Conservation (phyloP, 1,140 invertebrate genomes). For the Sesamia nonagrioides region DNA sequence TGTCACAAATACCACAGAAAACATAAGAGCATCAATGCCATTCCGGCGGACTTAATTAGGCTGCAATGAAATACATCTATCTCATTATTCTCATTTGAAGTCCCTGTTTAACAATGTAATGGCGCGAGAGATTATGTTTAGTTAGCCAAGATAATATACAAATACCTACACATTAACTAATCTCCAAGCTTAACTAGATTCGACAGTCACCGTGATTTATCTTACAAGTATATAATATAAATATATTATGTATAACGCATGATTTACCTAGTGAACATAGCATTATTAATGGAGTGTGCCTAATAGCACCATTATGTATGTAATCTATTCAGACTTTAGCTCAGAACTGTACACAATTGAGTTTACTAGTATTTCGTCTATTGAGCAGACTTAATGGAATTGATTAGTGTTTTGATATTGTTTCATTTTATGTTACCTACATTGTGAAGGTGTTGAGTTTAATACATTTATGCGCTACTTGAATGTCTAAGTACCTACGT, state of each 20-base stretch:
- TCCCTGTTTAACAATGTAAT: too few species aligned
- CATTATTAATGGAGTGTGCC: neutral
- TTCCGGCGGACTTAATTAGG: too few species aligned
- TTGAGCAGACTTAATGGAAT: neutral
- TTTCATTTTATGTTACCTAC: neutral
- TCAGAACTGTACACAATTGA: slow-evolving; percentile 20
- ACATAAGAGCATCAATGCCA: too few species aligned
- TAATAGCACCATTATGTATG: slow-evolving; percentile 32
- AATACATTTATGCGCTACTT: neutral
- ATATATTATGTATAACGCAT: neutral
- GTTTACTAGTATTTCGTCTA: neutral
- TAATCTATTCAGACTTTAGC: slow-evolving; percentile 23
- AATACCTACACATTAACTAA: neutral
- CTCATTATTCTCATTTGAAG: too few species aligned
- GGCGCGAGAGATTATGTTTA: too few species aligned
- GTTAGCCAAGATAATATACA: neutral
- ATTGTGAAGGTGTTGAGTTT: neutral
- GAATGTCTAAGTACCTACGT: too few species aligned
- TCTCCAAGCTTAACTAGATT: neutral
- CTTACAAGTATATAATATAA: neutral
- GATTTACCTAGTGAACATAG: slow-evolving; percentile 1
- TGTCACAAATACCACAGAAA: too few species aligned
- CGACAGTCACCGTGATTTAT: slow-evolving; percentile 1
- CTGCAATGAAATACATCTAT: too few species aligned
- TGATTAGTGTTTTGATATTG: neutral